Evolutionary conservation across 2,113 vertebrate genomes (phyloP).

Genomic region (Beaufortia kweichowensis): DNA sequence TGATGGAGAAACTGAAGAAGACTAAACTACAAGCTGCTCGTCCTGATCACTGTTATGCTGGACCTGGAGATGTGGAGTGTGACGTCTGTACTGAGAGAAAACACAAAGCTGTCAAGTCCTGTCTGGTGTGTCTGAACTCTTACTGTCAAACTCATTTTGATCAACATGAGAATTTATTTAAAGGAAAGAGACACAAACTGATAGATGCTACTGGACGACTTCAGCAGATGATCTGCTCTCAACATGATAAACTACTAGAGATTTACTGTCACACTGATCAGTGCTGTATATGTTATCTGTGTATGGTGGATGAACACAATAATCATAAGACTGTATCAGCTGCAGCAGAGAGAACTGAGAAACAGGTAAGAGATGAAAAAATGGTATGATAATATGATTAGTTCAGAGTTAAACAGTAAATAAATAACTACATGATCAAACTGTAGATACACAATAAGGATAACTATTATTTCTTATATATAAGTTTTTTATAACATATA

Average conservation of each 20-base stretch:
- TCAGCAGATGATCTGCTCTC: background rate
- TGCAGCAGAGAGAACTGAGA: too few relatives aligned
- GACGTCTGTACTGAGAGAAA: slow-evolving; percentile 83
- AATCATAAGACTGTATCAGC: too few relatives aligned
- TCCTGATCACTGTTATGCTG: slow-evolving; percentile 31
- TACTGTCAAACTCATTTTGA: slow-evolving; percentile 51
- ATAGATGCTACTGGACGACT: slow-evolving; percentile 59
- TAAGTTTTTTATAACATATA: too few relatives aligned
- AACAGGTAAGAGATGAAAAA: too few relatives aligned
- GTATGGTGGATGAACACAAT: too few relatives aligned
- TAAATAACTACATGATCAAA: too few relatives aligned
- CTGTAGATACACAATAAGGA: too few relatives aligned
- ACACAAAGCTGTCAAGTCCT: slow-evolving; percentile 67
- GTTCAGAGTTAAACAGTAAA: too few relatives aligned
- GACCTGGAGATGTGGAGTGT: slow-evolving; percentile 62
- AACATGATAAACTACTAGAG: background rate
- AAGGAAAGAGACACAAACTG: slow-evolving; percentile 76
- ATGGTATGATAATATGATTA: too few relatives aligned
- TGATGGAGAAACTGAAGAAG: slow-evolving; percentile 4
- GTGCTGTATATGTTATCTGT: background rate
- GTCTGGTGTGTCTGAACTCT: background rate
- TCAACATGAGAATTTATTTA: slow-evolving; percentile 77
- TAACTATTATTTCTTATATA: too few relatives aligned
- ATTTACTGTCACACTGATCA: background rate
- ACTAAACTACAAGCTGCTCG: background rate